Evolutionary conservation across 2,797 vertebrate genomes (phyloP).

Genomic region (Dipus sagitta): DNA sequence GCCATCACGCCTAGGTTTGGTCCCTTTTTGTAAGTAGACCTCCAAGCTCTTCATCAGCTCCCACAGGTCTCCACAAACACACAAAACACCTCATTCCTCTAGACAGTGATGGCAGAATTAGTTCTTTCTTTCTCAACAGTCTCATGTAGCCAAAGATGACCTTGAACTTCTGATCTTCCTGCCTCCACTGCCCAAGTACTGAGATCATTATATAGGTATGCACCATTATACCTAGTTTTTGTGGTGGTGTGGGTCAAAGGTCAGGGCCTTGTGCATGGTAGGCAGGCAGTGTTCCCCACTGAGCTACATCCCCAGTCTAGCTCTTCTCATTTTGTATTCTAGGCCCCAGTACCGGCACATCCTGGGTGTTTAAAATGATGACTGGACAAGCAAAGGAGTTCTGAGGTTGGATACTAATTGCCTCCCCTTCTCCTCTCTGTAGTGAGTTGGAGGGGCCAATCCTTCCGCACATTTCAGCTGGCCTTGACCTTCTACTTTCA

Average conservation of each 20-base stretch:
- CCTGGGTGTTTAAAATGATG: not conserved
- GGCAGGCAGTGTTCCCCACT: not conserved
- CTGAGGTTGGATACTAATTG: slow-evolving; percentile 1
- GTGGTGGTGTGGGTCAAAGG: not conserved
- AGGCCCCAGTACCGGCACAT: not conserved
- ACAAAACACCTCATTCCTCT: not conserved
- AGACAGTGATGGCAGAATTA: not conserved
- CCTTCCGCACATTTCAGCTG: not conserved
- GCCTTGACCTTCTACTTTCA: slow-evolving; percentile 30
- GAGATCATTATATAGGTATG: not conserved
- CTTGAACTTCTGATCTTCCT: not conserved
- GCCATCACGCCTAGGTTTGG: not conserved
- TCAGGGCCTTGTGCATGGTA: not conserved
- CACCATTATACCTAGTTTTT: not conserved
- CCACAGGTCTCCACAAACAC: not conserved
- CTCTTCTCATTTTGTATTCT: not conserved
- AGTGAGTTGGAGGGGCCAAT: not conserved
- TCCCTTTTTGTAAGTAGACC: not conserved
- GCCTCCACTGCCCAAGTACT: not conserved
- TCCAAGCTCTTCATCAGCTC: not conserved
- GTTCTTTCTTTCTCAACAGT: not conserved
- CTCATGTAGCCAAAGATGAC: not conserved
- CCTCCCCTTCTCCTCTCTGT: not conserved
- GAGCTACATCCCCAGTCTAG: not conserved
- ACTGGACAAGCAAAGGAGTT: not conserved